A percentile compares a stretch with the other conserved stretches of the same genome.
Evolutionary conservation across 2,113 vertebrate species (phyloP).

Genomic region (Corythornis madagascariensis): DNA sequence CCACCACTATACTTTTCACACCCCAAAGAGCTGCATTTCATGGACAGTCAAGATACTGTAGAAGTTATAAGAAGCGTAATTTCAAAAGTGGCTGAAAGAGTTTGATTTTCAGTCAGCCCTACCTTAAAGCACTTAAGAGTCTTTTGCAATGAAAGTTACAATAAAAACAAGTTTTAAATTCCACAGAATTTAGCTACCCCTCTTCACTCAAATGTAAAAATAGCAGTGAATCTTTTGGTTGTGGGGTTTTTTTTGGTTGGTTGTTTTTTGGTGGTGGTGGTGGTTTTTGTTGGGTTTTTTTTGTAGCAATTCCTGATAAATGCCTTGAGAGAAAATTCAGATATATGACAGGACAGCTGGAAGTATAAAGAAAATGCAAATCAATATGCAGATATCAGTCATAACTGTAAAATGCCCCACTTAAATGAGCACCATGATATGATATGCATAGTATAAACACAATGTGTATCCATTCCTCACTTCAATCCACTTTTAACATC

Average conservation of each 20-base stretch:
- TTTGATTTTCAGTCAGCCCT: neutral
- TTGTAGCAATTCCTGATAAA: neutral
- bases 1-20: neutral
- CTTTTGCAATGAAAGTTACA: neutral
- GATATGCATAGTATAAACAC: neutral
- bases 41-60: neutral
- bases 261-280: too few relatives aligned
- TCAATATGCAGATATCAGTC: neutral
- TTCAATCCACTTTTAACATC: neutral
- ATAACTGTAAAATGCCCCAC: neutral
- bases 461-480: neutral
- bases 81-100: neutral
- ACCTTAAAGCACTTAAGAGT: neutral
- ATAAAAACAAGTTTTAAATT: neutral
- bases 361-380: neutral
- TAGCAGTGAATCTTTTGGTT: neutral
- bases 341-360: neutral
- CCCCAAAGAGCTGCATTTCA: neutral
- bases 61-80: neutral
- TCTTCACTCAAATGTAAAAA: neutral
- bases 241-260: neutral
- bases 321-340: neutral
- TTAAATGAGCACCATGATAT: neutral
- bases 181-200: neutral
- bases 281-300: neutral